Conservation (phyloP, 2,113 vertebrate species). For the Alouatta palliata region DNA sequence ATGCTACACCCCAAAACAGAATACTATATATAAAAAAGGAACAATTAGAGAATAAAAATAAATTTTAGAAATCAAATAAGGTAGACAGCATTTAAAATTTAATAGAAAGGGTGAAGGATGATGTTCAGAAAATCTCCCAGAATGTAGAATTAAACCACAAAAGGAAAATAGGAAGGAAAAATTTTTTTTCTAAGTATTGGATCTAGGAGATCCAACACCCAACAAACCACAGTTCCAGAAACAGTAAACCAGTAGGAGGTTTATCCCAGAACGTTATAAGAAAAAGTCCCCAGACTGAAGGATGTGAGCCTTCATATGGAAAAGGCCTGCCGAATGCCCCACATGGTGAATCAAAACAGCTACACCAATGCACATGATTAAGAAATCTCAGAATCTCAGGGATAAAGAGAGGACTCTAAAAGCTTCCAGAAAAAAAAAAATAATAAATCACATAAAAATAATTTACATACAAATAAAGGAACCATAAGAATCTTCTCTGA, state of each 20-base stretch:
- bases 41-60: neutral
- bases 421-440: neutral
- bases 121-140: neutral
- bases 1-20: neutral
- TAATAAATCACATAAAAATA: neutral
- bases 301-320: neutral
- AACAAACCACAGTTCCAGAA: neutral
- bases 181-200: neutral
- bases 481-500: neutral
- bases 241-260: neutral
- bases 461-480: neutral
- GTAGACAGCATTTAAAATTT: neutral
- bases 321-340: neutral
- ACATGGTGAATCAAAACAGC: neutral
- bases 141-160: neutral
- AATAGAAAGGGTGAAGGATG: neutral
- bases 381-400: neutral
- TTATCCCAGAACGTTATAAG: neutral
- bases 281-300: neutral
- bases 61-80: neutral
- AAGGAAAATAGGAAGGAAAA: neutral
- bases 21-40: neutral
- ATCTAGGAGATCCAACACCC: neutral
- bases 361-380: neutral
- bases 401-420: neutral